A percentile compares a stretch with the other conserved stretches of the same genome.
Conservation (phyloP, 2,888 invertebrate genomes). For the Leucozona laternaria region DNA sequence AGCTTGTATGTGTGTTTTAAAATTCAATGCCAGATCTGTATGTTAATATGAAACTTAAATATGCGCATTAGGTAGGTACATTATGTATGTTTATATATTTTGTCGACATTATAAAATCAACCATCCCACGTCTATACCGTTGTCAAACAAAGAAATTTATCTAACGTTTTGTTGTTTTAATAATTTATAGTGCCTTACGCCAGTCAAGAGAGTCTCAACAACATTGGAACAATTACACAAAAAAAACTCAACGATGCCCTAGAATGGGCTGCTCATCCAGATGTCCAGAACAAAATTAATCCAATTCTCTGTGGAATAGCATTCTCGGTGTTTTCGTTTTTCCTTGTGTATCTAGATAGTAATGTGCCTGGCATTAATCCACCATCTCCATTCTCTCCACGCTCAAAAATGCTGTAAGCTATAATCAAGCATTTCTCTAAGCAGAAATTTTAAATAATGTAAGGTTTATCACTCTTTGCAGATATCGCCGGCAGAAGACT, state of each 20-base stretch:
- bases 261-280: constrained; percentile 78
- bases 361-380: constrained; percentile 86
- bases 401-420: constrained; percentile 83
- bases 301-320: constrained; percentile 84
- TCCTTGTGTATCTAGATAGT: constrained; percentile 87
- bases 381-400: constrained; percentile 86
- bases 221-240: constrained; percentile 77
- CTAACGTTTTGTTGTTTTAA: constrained; percentile 5
- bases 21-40: background rate
- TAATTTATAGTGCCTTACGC: constrained; percentile 78
- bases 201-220: constrained; percentile 77
- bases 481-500: constrained; percentile 80
- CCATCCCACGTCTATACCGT: background rate
- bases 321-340: constrained; percentile 85
- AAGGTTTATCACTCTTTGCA: constrained; percentile 58
- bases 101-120: background rate
- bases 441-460: constrained; percentile 52
- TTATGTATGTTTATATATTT: background rate
- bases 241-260: constrained; percentile 77
- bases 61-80: background rate
- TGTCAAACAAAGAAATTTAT: background rate
- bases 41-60: background rate
- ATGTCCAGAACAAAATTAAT: constrained; percentile 77
- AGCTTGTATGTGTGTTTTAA: too few species aligned
- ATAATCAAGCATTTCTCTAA: background rate